These are phyloP conservation scores for Limnodromus scolopaceus DNA, from an alignment of 2,797 vertebrate genomes.

Conservation along the genomic window DNA sequence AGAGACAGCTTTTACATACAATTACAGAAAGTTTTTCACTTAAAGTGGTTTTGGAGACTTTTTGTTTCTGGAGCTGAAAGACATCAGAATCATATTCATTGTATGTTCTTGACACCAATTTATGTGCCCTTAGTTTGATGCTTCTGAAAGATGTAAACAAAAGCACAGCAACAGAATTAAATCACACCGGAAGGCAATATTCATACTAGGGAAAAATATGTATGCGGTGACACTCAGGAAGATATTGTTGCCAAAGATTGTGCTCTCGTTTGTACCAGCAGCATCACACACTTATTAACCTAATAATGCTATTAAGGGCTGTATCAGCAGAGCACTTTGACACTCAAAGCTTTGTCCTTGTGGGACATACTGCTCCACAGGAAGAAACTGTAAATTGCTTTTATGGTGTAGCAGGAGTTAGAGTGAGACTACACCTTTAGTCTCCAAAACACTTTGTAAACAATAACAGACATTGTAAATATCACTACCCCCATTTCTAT, in stretches of 20 bases:
- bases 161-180: neutral
- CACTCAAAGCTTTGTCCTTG: neutral
- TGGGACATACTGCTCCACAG: neutral
- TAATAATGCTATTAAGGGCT: neutral
- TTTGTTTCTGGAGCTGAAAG: neutral
- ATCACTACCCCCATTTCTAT: neutral
- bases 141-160: neutral
- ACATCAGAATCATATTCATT: neutral
- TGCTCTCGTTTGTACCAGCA: neutral
- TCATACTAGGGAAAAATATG: neutral
- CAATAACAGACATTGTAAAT: slow-evolving; percentile 16
- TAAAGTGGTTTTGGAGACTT: neutral
- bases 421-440: neutral
- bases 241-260: neutral
- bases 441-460: slow-evolving; percentile 5
- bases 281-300: neutral
- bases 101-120: neutral
- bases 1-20: neutral
- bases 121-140: neutral
- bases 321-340: neutral
- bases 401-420: neutral
- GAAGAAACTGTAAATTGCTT: neutral
- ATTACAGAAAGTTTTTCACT: neutral
- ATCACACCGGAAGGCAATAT: neutral
- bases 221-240: neutral